Evolutionary conservation across 2,888 invertebrate genomes (phyloP).

Genomic region (Lepidochitona cinerea): DNA sequence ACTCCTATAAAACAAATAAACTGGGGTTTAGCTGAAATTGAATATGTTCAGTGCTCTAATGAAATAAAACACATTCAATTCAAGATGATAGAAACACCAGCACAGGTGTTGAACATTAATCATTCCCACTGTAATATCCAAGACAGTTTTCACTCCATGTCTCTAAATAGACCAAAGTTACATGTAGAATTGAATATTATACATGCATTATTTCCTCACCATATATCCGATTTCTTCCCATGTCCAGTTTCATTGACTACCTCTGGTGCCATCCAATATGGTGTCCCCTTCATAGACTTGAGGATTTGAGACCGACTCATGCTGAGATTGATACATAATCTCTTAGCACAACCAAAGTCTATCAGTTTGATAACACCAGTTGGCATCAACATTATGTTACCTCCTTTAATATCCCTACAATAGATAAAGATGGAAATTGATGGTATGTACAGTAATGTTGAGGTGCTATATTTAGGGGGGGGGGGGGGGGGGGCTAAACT

Average conservation of each 20-base stretch:
- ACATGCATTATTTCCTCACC: too few relatives aligned
- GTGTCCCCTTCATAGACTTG: conserved; percentile 70
- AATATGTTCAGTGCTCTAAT: too few relatives aligned
- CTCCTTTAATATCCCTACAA: conserved; percentile 70
- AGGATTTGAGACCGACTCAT: conserved; percentile 62
- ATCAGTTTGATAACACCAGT: conserved; percentile 70
- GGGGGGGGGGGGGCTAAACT: too few relatives aligned
- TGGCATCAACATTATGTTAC: conserved; percentile 71
- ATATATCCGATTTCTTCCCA: conserved; percentile 71
- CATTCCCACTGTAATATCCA: neutral
- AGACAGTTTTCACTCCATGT: too few relatives aligned
- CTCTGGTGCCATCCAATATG: conserved; percentile 72
- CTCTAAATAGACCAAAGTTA: too few relatives aligned
- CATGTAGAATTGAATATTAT: too few relatives aligned
- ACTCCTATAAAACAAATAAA: conserved; percentile 51
- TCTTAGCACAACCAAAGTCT: conserved; percentile 72
- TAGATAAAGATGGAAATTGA: neutral
- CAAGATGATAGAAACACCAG: neutral
- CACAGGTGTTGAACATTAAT: neutral
- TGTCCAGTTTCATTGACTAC: conserved; percentile 70
- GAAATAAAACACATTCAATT: neutral
- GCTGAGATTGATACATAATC: conserved; percentile 66
- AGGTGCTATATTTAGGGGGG: too few relatives aligned
- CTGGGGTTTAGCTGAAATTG: too few relatives aligned
- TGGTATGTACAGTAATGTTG: too few relatives aligned